A percentile compares a stretch with the other conserved stretches of the same genome.
These are phyloP conservation scores for Sialis lutaria DNA, from an alignment of 2,888 invertebrate genomes.

Conservation along the genomic window DNA sequence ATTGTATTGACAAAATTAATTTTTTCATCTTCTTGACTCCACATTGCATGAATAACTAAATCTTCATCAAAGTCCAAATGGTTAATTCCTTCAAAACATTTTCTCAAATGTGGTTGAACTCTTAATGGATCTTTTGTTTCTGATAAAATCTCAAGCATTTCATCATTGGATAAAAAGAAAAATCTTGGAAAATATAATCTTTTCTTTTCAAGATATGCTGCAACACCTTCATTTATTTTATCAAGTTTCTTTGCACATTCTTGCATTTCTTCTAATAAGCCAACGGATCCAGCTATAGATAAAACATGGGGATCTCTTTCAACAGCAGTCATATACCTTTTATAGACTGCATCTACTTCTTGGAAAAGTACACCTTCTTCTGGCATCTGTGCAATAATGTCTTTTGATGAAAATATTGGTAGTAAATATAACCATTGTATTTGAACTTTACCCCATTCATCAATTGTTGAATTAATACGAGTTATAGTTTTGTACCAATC, in stretches of 20 bases:
- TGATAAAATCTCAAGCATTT: conserved; percentile 77
- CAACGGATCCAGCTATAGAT: conserved; percentile 44
- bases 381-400: conserved; percentile 73
- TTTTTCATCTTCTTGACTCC: conserved; percentile 59
- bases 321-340: conserved; percentile 44
- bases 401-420: conserved; percentile 75
- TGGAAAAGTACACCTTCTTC: conserved; percentile 65
- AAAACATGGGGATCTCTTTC: conserved; percentile 44
- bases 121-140: conserved; percentile 73
- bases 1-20: conserved; percentile 41
- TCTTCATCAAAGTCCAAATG: conserved; percentile 52
- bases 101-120: conserved; percentile 72
- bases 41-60: conserved; percentile 58
- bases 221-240: conserved; percentile 67
- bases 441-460: conserved; percentile 77
- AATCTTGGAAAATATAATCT: conserved; percentile 70
- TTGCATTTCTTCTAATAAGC: conserved; percentile 51
- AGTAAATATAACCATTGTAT: conserved; percentile 72
- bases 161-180: conserved; percentile 82
- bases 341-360: conserved; percentile 51
- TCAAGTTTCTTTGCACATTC: conserved; percentile 53
- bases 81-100: conserved; percentile 76
- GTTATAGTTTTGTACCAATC: conserved; percentile 60
- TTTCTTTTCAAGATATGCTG: conserved; percentile 70
- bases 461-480: conserved; percentile 51